Percentiles rank a stretch among this genome's conserved stretches.
Evolutionary conservation across 2,888 invertebrate species (phyloP).

Genomic region (Lasioglossum zephyrum): DNA sequence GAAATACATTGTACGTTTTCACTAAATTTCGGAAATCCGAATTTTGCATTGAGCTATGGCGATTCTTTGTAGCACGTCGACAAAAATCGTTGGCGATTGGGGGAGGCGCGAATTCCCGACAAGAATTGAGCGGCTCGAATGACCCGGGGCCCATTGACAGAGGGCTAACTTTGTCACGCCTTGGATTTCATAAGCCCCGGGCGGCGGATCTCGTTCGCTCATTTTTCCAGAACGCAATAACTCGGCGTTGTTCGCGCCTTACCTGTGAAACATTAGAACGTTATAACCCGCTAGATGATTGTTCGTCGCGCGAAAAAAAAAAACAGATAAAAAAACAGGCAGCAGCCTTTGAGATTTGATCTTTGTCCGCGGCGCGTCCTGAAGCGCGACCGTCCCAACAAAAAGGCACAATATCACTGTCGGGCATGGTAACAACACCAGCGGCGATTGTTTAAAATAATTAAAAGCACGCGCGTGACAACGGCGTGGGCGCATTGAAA

Average conservation of each 20-base stretch:
- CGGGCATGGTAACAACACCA: background rate
- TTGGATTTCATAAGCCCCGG: background rate
- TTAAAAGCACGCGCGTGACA: background rate
- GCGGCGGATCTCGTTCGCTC: background rate
- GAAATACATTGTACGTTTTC: too few relatives aligned
- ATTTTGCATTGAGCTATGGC: background rate
- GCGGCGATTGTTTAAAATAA: background rate
- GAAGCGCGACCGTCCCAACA: background rate
- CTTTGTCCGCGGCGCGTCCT: background rate
- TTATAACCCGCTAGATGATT: background rate
- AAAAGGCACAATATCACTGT: background rate
- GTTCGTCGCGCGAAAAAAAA: background rate
- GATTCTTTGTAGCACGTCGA: background rate
- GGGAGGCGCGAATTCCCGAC: background rate
- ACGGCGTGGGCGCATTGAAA: background rate
- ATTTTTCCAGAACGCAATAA: background rate
- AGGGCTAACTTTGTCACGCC: background rate
- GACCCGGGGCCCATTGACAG: background rate
- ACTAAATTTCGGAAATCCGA: background rate
- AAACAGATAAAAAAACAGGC: background rate
- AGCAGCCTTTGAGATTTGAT: background rate
- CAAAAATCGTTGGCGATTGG: background rate
- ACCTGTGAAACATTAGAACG: conserved; percentile 13
- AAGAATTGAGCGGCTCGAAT: background rate
- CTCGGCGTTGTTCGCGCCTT: background rate